A percentile compares a stretch with the other conserved stretches of the same genome.
phyloP scores from a whole-genome alignment of 2,113 vertebrate genomes.

The Antechinus stuartii region DNA sequence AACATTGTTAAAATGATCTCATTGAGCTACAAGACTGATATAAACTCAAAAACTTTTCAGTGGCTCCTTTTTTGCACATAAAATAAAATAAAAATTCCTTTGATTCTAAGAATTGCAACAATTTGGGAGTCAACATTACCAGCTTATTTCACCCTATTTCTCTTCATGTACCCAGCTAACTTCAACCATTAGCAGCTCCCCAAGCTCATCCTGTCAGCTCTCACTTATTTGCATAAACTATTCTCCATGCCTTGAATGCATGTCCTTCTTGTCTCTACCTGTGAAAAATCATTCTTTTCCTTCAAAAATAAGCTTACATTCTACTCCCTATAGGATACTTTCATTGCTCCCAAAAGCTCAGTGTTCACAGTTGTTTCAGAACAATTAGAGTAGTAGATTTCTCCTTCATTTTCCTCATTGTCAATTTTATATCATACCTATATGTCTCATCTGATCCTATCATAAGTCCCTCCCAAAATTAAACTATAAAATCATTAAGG shows the following conservation, averaged over 20 bases:
- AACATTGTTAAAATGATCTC: neutral
- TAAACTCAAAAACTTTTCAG: neutral
- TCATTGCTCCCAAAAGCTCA: neutral
- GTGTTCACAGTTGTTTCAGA: neutral
- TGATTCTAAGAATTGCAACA: neutral
- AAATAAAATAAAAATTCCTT: neutral
- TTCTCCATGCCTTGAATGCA: neutral
- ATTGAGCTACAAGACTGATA: neutral
- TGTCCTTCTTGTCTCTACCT: neutral
- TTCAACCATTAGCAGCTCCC: neutral
- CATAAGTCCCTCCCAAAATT: neutral
- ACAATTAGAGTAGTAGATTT: neutral
- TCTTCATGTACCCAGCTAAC: neutral
- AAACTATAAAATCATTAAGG: neutral
- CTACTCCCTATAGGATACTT: neutral
- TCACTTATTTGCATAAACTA: neutral
- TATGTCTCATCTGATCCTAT: neutral
- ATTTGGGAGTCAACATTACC: neutral
- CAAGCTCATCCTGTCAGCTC: neutral
- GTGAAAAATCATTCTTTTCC: neutral
- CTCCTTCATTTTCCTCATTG: neutral
- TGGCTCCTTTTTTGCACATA: neutral
- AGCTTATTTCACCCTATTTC: neutral
- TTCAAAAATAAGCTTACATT: neutral
- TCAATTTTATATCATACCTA: neutral